Percentiles rank a stretch among this genome's conserved stretches.
These are phyloP conservation scores for Corythornis madagascariensis DNA, from an alignment of 2,113 vertebrate species.

Conservation along the genomic window DNA sequence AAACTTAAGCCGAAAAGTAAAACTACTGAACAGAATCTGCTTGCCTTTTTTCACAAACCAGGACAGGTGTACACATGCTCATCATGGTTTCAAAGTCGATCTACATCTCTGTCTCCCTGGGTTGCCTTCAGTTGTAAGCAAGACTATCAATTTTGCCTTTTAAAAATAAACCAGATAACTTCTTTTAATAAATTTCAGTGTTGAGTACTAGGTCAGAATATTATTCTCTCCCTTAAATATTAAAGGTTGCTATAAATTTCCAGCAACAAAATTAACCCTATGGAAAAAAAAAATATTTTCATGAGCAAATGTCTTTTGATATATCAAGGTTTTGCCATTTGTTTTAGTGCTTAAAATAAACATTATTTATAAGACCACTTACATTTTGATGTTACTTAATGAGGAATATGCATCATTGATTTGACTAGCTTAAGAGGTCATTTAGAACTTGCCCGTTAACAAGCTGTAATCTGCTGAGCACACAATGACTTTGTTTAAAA, in stretches of 20 bases:
- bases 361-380: slow-evolving; percentile 95
- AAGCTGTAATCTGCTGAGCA: slow-evolving; percentile 89
- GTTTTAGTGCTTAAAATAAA: slow-evolving; percentile 93
- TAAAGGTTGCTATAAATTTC: slow-evolving; percentile 60
- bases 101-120: background rate
- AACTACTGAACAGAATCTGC: no score
- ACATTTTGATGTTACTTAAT: slow-evolving; percentile 96
- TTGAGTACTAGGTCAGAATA: background rate
- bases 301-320: slow-evolving; percentile 78
- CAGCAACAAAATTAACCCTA: slow-evolving; percentile 49
- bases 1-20: no score
- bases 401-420: slow-evolving; percentile 96
- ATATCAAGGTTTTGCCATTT: slow-evolving; percentile 84
- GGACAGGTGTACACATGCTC: background rate
- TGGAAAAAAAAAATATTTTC: slow-evolving; percentile 39
- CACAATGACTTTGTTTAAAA: slow-evolving; percentile 99
- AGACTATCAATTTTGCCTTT: background rate
- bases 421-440: slow-evolving; percentile 98
- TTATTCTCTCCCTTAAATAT: slow-evolving; percentile 1
- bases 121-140: background rate
- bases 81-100: background rate
- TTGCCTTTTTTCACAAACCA: no score
- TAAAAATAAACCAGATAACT: background rate
- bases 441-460: slow-evolving; percentile 89
- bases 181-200: slow-evolving; percentile 22